Evolutionary conservation across 2,797 vertebrate species (phyloP), one percentile per base, ranked within the genome.

Genomic region (Lerista edwardsae): DNA sequence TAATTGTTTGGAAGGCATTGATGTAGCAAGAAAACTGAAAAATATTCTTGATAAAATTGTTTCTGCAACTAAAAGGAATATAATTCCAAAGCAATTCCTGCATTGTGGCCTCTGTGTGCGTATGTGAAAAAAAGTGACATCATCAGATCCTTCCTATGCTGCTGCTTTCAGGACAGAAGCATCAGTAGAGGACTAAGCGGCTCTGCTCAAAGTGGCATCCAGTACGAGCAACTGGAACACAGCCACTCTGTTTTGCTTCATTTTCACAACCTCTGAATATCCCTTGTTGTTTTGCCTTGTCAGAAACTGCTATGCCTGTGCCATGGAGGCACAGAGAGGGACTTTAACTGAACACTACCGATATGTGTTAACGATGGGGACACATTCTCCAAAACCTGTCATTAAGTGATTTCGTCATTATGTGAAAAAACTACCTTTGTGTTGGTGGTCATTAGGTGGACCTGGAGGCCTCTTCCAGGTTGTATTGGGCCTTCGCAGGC

Each of bases 21-120:
- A 71, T 83, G 61, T n/a, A n/a, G n/a, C 85, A 57, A 44, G 21
- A 17, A 61, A 81, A n/a, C 25, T 36, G 34, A 82, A n/a, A 80
- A 59, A 69, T 59, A 82, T 34, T 65, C 72, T 78, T 31, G 72
- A 39, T 65, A 7, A 68, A 80, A 81, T 25, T 34, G 44, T 68
- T 55, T 67, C 10, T 44, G 6, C 41, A 47, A 27, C 51, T 51
- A 72, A 23, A 15, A 59, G 41, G 21, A 15, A 10, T 55, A 7
- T 47, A 31, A 61, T 59, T 59, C 34, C 44, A 11, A 36, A 17
- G 12, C 31, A 19, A 62, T 25, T 61, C 17, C 7, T 61, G 57
- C 23, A 25, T 21, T 61, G 57, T 19, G 9, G 6, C 10, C 47
- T 47, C 11, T 47, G 41, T 4, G 41, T 44, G 41, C 19, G 14